phyloP scores from a whole-genome alignment of 2,888 invertebrate species.

The Dryocosmus kuriphilus region DNA sequence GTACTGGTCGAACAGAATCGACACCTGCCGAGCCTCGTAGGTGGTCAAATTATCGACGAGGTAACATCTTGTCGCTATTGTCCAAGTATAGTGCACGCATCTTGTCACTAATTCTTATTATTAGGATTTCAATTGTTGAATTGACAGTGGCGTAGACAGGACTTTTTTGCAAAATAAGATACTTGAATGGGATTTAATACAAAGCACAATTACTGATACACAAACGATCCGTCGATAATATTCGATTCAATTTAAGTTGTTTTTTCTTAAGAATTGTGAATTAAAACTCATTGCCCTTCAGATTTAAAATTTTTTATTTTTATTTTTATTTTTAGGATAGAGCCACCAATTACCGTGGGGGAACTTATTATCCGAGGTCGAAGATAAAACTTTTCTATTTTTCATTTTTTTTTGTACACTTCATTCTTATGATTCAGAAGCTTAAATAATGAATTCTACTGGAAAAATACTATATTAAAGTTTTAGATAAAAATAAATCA shows the following conservation, averaged over 20 bases:
- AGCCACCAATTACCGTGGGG: too few species aligned
- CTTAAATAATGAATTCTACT: too few species aligned
- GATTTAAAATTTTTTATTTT: neutral
- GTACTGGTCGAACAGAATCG: constrained; percentile 16
- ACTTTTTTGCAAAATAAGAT: neutral
- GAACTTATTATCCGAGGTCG: too few species aligned
- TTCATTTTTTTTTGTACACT: too few species aligned
- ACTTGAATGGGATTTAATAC: neutral
- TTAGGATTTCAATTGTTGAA: constrained; percentile 20
- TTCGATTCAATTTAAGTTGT: neutral
- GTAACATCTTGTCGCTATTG: constrained; percentile 19
- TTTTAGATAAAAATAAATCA: too few species aligned
- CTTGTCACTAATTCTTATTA: constrained; percentile 27
- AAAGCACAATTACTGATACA: neutral
- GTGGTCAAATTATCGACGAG: constrained; percentile 45
- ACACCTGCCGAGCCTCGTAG: constrained; percentile 55
- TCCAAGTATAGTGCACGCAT: constrained; percentile 22
- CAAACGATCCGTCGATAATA: neutral
- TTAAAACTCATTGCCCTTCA: neutral
- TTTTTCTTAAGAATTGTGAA: neutral
- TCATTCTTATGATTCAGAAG: too few species aligned
- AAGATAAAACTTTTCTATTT: too few species aligned
- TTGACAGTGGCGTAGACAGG: neutral
- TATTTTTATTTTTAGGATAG: too few species aligned
- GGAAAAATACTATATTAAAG: too few species aligned